phyloP scores from a whole-genome alignment of 2,113 vertebrate species.

The Myrmophylax atrothorax region DNA sequence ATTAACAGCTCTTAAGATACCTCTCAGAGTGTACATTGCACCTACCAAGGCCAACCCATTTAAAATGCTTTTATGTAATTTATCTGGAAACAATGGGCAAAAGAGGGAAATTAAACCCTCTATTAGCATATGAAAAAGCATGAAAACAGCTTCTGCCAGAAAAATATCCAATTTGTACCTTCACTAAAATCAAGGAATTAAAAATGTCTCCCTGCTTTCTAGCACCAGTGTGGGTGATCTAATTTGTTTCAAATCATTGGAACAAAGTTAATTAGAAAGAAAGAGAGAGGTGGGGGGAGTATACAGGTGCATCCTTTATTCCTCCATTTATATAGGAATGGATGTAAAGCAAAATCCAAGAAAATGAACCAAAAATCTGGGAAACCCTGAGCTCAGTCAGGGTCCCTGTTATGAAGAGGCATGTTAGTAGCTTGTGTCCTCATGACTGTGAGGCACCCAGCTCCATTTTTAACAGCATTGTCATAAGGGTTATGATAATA shows the following conservation, averaged over 20 bases:
- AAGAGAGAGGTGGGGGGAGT: neutral
- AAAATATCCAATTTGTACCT: neutral
- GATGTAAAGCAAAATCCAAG: neutral
- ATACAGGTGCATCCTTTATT: neutral
- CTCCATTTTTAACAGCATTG: neutral
- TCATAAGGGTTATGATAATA: fast-evolving
- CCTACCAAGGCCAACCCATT: neutral
- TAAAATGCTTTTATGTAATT: neutral
- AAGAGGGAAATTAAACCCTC: neutral
- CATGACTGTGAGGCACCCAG: neutral
- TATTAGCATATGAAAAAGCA: neutral
- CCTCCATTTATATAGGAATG: neutral
- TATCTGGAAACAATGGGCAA: neutral
- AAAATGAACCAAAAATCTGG: neutral
- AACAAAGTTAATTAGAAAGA: neutral
- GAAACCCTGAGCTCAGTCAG: neutral
- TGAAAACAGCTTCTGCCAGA: neutral
- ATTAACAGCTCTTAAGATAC: neutral
- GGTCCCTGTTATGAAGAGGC: neutral
- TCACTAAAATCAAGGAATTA: neutral
- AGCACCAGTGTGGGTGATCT: neutral
- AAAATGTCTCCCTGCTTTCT: neutral
- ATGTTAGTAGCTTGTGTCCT: neutral
- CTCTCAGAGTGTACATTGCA: neutral
- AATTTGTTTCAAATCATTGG: neutral